Conservation (phyloP, 2,797 vertebrate species). For the Thaleichthys pacificus region DNA sequence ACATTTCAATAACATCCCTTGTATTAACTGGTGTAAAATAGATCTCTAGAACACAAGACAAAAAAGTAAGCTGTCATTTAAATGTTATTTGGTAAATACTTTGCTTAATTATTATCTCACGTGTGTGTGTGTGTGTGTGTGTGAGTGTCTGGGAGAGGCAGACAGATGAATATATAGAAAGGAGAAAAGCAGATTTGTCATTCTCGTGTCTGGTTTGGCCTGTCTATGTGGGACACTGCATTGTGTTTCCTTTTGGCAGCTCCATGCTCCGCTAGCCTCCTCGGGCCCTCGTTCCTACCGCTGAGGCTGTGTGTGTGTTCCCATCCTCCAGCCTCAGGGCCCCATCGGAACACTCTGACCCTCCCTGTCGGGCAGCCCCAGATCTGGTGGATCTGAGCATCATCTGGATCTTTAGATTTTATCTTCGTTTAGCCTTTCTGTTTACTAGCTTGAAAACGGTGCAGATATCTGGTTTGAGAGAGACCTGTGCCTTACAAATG, state of each 20-base stretch:
- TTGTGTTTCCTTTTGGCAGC: neutral
- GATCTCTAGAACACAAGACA: too few species aligned
- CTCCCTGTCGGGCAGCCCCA: neutral
- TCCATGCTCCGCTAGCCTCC: constrained; percentile 80
- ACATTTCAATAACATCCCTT: too few species aligned
- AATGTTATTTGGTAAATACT: neutral
- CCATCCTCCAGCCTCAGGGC: neutral
- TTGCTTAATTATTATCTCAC: constrained; percentile 1
- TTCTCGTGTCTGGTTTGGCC: constrained; percentile 30
- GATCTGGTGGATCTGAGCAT: too few species aligned
- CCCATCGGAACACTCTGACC: constrained; percentile 7
- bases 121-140: neutral
- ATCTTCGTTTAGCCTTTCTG: too few species aligned
- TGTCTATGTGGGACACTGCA: neutral
- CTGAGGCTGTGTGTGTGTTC: constrained; percentile 75
- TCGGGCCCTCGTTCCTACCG: constrained; percentile 85
- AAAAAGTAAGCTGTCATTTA: neutral
- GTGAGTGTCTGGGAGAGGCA: neutral
- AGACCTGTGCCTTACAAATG: too few species aligned
- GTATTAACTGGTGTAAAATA: too few species aligned
- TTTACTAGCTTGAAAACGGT: too few species aligned
- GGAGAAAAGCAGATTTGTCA: constrained; percentile 18
- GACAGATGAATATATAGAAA: constrained; percentile 23
- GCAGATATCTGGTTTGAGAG: too few species aligned
- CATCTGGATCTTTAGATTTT: neutral